A percentile compares a stretch with the other conserved stretches of the same genome.
Evolutionary conservation across 53 echinoderm and acorn worm species (phyloP).

Genomic region (Hippasteria phrygiana): DNA sequence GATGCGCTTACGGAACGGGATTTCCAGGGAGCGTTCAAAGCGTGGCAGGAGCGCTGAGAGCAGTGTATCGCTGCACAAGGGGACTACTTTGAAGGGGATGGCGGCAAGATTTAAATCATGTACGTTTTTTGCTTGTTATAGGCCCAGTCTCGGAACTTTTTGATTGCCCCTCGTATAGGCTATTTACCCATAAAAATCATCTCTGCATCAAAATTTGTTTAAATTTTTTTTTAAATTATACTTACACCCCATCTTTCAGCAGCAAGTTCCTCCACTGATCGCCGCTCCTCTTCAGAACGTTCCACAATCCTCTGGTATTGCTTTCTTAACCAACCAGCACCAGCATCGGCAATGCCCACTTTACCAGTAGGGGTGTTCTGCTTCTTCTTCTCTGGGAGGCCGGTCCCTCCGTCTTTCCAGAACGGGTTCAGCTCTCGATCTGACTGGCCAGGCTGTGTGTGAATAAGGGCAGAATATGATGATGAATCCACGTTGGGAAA

Average conservation of each 20-base stretch:
- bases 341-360: constrained; percentile 81
- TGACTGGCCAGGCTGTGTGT: constrained; percentile 74
- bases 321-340: constrained; percentile 85
- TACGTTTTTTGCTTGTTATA: too few species aligned
- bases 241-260: constrained; percentile 97
- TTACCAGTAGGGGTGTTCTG: constrained; percentile 13
- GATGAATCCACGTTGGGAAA: background rate
- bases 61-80: too few species aligned
- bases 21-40: too few species aligned
- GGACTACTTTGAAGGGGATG: too few species aligned
- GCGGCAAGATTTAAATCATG: too few species aligned
- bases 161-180: too few species aligned
- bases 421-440: constrained; percentile 91
- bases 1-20: too few species aligned
- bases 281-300: constrained; percentile 74
- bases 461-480: background rate
- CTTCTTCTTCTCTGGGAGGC: constrained; percentile 79
- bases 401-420: constrained; percentile 97
- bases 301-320: constrained; percentile 85
- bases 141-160: too few species aligned
- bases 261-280: constrained; percentile 77
- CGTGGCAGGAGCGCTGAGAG: too few species aligned
- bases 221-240: background rate
- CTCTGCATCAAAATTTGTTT: background rate
- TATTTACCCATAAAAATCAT: too few species aligned